A percentile compares a stretch with the other conserved stretches of the same genome.
Conservation (phyloP, 2,888 invertebrate species). For the Dynastes tityus region DNA sequence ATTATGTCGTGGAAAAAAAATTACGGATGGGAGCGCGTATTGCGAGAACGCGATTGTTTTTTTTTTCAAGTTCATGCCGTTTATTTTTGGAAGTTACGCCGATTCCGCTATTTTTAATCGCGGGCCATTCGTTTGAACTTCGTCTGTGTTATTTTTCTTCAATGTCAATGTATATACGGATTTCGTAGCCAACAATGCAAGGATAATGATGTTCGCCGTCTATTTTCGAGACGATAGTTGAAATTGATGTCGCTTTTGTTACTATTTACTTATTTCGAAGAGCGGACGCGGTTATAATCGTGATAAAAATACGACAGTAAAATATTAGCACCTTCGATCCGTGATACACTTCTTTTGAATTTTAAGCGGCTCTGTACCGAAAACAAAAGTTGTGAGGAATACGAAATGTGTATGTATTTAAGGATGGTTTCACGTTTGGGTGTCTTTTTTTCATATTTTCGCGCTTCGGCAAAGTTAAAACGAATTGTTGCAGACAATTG, state of each 20-base stretch:
- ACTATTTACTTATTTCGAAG: not conserved
- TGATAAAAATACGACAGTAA: not conserved
- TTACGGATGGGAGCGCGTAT: not conserved
- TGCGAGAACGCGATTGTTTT: constrained; percentile 16
- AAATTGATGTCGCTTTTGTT: constrained; percentile 18
- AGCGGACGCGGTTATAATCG: not conserved
- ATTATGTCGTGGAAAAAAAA: not conserved
- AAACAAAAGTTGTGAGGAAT: no score
- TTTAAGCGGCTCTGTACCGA: no score
- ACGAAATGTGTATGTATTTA: no score
- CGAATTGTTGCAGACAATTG: no score
- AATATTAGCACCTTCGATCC: no score
- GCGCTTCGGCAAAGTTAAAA: no score
- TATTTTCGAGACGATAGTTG: constrained; percentile 35
- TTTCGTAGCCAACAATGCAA: constrained; percentile 41
- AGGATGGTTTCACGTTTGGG: no score
- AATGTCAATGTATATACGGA: constrained; percentile 42
- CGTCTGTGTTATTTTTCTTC: constrained; percentile 40
- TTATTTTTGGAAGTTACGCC: constrained; percentile 43
- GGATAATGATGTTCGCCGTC: constrained; percentile 20
- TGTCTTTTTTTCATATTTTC: no score
- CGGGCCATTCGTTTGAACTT: constrained; percentile 29
- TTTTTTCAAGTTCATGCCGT: constrained; percentile 31
- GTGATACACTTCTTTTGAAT: no score
- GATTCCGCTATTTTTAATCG: constrained; percentile 43